phyloP scores from a whole-genome alignment of 2,797 vertebrate species.

The Gallinago nigripennis region DNA sequence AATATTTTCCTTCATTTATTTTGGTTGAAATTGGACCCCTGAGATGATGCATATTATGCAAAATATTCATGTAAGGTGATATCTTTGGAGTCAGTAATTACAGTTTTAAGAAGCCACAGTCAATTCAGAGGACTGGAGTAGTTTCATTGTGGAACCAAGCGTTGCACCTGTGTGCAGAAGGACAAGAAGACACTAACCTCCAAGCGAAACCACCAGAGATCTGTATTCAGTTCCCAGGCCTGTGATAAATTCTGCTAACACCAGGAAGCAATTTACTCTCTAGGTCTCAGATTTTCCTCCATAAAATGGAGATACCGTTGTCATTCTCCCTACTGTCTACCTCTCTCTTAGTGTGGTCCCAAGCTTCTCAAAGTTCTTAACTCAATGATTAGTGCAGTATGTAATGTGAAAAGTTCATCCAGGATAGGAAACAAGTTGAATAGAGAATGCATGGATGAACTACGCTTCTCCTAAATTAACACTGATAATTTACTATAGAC shows the following conservation, averaged over 20 bases:
- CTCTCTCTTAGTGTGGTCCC: background rate
- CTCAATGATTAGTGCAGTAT: background rate
- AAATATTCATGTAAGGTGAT: background rate
- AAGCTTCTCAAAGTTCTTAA: background rate
- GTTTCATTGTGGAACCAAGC: background rate
- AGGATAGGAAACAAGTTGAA: background rate
- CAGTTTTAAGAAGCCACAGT: background rate
- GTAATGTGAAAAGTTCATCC: background rate
- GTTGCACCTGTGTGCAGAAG: background rate
- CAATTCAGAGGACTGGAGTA: background rate
- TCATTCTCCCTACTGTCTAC: background rate
- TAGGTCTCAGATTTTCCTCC: background rate
- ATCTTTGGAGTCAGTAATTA: background rate
- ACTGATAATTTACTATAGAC: background rate
- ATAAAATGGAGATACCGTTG: background rate
- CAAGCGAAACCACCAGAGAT: background rate
- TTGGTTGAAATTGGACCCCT: background rate
- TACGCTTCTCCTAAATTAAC: background rate
- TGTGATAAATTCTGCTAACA: background rate
- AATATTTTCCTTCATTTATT: background rate
- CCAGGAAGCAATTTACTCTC: background rate
- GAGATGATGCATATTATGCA: background rate
- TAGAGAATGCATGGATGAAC: background rate
- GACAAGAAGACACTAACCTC: background rate
- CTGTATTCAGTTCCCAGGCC: background rate